phyloP scores from a whole-genome alignment of 2,888 invertebrate species.

The Prionchulus punctatus region DNA sequence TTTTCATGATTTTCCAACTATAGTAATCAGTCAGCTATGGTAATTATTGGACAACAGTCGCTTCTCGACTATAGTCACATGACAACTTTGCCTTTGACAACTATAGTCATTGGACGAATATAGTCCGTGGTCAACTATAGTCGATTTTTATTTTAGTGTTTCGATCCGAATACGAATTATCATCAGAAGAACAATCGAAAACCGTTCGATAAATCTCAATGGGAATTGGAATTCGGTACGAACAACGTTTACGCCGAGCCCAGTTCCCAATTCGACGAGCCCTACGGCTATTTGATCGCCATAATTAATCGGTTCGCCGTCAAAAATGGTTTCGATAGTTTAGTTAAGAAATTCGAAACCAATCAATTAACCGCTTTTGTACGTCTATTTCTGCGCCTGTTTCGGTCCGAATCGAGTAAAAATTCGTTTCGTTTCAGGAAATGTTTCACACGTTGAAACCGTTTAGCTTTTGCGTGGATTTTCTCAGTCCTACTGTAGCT shows the following conservation, averaged over 20 bases:
- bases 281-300: conserved; percentile 38
- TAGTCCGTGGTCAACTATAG: too few species aligned
- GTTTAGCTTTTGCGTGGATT: conserved; percentile 36
- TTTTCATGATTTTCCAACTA: too few species aligned
- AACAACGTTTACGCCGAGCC: conserved; percentile 16
- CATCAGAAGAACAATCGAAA: conserved; percentile 36
- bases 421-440: conserved; percentile 21
- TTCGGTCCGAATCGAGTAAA: too few species aligned
- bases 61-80: too few species aligned
- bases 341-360: conserved; percentile 31
- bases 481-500: conserved; percentile 30
- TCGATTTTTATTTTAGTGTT: too few species aligned
- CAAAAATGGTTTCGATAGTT: conserved; percentile 34
- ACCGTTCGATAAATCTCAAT: conserved; percentile 15
- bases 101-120: too few species aligned
- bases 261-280: conserved; percentile 1
- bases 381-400: too few species aligned
- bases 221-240: conserved; percentile 33
- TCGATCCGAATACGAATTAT: conserved; percentile 38
- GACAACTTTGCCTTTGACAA: too few species aligned
- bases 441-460: conserved; percentile 37
- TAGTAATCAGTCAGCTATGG: too few species aligned
- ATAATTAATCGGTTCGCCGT: conserved; percentile 39
- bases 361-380: neutral
- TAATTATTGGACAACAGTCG: too few species aligned